These are phyloP conservation scores for Lepidurus packardi DNA, from an alignment of 1,140 invertebrate species.

Conservation along the genomic window DNA sequence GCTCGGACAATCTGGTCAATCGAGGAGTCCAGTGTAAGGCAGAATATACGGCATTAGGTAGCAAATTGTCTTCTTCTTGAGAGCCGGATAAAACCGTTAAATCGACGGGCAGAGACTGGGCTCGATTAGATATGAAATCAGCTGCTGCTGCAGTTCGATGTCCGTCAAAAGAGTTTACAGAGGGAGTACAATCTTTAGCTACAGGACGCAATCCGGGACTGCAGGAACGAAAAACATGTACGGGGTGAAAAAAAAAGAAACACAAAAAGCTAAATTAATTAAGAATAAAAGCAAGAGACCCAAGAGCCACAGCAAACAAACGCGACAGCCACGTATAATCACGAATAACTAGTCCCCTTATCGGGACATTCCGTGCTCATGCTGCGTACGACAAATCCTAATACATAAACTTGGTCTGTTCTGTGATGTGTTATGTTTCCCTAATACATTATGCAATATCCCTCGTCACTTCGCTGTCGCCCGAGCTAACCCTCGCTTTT, in stretches of 20 bases:
- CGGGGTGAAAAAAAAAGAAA: neutral
- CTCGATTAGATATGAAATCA: neutral
- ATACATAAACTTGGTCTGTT: neutral
- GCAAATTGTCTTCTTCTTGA: slow-evolving; percentile 5
- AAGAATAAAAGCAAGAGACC: neutral
- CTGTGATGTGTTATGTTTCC: neutral
- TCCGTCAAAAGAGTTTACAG: neutral
- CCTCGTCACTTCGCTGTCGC: slow-evolving; percentile 10
- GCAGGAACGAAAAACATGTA: neutral
- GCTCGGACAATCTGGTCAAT: slow-evolving; percentile 2
- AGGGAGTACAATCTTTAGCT: neutral
- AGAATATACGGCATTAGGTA: neutral
- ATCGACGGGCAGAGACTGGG: neutral
- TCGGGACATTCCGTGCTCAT: too few relatives aligned
- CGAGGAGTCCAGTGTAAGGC: neutral
- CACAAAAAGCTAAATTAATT: neutral
- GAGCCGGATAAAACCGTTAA: slow-evolving; percentile 6
- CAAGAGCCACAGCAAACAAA: neutral
- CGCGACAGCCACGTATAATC: neutral
- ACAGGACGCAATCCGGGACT: slow-evolving; percentile 12
- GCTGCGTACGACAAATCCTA: neutral
- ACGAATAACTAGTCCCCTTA: too few relatives aligned
- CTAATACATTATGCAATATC: slow-evolving; percentile 22
- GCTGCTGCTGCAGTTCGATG: neutral
- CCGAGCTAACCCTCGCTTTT: neutral